phyloP scores from a whole-genome alignment of 1,140 invertebrate genomes.

The Lepidurus packardi region DNA sequence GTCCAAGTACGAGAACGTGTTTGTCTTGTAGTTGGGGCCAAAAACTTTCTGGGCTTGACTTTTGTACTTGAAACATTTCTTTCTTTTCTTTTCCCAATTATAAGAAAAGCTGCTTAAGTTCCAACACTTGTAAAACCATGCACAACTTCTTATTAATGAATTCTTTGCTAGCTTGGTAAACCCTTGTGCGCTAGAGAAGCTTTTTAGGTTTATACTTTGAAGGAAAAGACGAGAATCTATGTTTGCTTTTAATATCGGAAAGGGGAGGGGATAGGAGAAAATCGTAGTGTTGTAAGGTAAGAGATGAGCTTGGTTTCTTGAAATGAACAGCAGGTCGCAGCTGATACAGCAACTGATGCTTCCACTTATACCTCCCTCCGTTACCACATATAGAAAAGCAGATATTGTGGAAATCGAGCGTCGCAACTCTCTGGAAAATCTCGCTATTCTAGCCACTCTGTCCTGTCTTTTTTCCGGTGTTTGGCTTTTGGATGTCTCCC shows the following conservation, averaged over 20 bases:
- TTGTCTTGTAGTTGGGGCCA: neutral
- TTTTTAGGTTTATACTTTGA: neutral
- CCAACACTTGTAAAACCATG: no score
- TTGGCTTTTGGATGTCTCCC: neutral
- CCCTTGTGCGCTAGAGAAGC: neutral
- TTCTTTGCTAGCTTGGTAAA: no score
- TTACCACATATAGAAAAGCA: neutral
- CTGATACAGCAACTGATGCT: neutral
- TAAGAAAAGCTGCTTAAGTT: no score
- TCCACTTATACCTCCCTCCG: neutral
- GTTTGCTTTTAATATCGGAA: neutral
- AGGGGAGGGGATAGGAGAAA: neutral
- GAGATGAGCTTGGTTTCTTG: neutral
- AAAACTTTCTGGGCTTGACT: neutral
- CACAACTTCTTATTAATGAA: no score
- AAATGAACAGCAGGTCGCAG: conserved; percentile 21
- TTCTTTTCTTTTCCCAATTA: no score
- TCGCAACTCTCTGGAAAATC: neutral
- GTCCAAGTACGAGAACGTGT: conserved; percentile 10
- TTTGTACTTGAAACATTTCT: neutral
- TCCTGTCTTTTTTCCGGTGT: neutral
- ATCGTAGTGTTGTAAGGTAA: neutral
- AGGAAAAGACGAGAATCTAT: neutral
- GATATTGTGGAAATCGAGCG: conserved; percentile 18
- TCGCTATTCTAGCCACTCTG: neutral